Percentiles rank a stretch among this genome's conserved stretches.
phyloP scores from a whole-genome alignment of 1,140 invertebrate genomes.

The Calephelis nemesis region DNA sequence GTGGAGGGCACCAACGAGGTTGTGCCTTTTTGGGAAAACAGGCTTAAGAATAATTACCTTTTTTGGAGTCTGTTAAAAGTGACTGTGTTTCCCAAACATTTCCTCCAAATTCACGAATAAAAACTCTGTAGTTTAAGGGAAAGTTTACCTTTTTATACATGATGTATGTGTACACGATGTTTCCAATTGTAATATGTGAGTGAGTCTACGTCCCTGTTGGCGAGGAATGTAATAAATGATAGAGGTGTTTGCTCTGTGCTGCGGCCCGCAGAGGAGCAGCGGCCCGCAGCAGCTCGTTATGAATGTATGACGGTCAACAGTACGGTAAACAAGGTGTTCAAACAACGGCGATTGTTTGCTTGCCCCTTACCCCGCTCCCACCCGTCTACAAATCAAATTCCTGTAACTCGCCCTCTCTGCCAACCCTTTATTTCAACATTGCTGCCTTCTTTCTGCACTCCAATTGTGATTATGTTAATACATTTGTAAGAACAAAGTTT shows the following conservation, averaged over 20 bases:
- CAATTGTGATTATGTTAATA: too few relatives aligned
- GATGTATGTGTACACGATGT: background rate
- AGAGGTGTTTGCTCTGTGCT: background rate
- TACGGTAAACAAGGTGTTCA: conserved; percentile 38
- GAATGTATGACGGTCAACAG: conserved; percentile 44
- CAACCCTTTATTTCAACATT: too few relatives aligned
- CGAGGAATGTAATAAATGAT: background rate
- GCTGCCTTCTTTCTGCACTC: too few relatives aligned
- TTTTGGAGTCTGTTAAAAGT: too few relatives aligned
- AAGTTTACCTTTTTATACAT: too few relatives aligned
- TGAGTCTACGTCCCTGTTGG: background rate
- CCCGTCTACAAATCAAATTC: conserved; percentile 36
- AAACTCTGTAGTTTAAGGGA: too few relatives aligned
- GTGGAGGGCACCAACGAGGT: too few relatives aligned
- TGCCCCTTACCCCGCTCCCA: conserved; percentile 20
- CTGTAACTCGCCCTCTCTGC: conserved; percentile 12
- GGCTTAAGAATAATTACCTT: too few relatives aligned
- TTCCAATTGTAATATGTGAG: background rate
- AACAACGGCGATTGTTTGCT: conserved; percentile 37
- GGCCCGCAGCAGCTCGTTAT: conserved; percentile 35
- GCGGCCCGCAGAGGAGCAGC: background rate
- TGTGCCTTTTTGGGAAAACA: too few relatives aligned
- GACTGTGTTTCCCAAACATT: too few relatives aligned
- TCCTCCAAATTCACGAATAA: too few relatives aligned
- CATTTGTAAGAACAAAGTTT: too few relatives aligned